These are phyloP conservation scores for Danio aesculapii DNA, from an alignment of 2,797 vertebrate genomes.

Conservation along the genomic window DNA sequence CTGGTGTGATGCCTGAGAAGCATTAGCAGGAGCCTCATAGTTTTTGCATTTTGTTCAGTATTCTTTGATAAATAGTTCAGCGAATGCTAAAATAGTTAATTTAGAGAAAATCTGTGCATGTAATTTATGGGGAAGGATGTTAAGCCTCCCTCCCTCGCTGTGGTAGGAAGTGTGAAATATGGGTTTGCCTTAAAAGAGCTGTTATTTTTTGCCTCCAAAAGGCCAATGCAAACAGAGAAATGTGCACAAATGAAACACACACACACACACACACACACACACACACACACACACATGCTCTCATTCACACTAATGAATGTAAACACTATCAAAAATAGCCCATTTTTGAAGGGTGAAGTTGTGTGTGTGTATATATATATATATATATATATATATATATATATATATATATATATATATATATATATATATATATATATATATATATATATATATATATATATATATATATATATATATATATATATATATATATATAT, in stretches of 20 bases:
- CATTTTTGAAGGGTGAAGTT: neutral
- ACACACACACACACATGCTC: conserved; percentile 47
- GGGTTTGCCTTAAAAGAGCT: conserved; percentile 74
- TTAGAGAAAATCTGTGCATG: conserved; percentile 9
- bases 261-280: conserved; percentile 49
- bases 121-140: conserved; percentile 78
- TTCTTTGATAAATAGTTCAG: no score
- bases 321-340: neutral
- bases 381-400: no score
- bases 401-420: no score
- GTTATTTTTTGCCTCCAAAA: conserved; percentile 66
- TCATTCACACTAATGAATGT: conserved; percentile 39
- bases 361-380: no score
- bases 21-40: neutral
- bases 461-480: no score
- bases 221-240: conserved; percentile 61
- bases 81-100: neutral
- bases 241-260: conserved; percentile 34
- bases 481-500: no score
- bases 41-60: neutral
- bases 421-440: no score
- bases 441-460: no score
- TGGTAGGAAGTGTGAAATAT: conserved; percentile 80
- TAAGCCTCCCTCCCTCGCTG: conserved; percentile 73
- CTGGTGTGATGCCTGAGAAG: neutral